These are phyloP conservation scores for Drosophila pegasa DNA, from an alignment of 2,888 invertebrate species.

Conservation along the genomic window DNA sequence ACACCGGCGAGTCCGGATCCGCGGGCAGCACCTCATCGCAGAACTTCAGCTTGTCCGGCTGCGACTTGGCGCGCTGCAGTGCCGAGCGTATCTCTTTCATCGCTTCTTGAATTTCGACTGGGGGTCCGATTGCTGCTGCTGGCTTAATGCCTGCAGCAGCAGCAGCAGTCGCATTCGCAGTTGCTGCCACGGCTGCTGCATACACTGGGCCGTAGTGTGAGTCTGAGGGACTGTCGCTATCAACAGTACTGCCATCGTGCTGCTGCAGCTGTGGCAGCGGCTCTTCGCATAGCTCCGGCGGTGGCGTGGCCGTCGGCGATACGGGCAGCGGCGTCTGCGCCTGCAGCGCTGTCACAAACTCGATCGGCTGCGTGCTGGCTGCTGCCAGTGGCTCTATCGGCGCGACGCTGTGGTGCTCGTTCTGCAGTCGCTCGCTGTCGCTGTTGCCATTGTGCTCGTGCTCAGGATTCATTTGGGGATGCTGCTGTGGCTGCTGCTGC, in stretches of 20 bases:
- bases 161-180: not conserved
- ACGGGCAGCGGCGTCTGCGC: constrained; percentile 22
- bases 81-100: constrained; percentile 94
- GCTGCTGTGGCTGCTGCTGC: constrained; percentile 30
- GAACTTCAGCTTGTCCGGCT: constrained; percentile 83
- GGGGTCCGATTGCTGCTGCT: constrained; percentile 86
- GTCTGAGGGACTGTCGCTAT: constrained; percentile 36
- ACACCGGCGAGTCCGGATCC: constrained; percentile 83
- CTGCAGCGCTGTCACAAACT: constrained; percentile 34
- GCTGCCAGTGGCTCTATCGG: constrained; percentile 25
- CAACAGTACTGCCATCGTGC: constrained; percentile 14
- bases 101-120: constrained; percentile 87
- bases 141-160: constrained; percentile 2
- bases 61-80: constrained; percentile 86
- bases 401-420: constrained; percentile 63
- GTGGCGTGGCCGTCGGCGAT: constrained; percentile 30
- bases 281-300: constrained; percentile 26
- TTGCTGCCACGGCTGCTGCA: constrained; percentile 53
- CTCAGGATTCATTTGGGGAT: constrained; percentile 26
- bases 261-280: constrained; percentile 7
- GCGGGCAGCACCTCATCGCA: constrained; percentile 83
- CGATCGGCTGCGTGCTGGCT: constrained; percentile 46
- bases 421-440: constrained; percentile 62
- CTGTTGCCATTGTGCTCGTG: constrained; percentile 58
- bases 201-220: constrained; percentile 80